A percentile compares a stretch with the other conserved stretches of the same genome.
phyloP scores from a whole-genome alignment of 2,113 vertebrate species.

The Acanthisitta chloris region DNA sequence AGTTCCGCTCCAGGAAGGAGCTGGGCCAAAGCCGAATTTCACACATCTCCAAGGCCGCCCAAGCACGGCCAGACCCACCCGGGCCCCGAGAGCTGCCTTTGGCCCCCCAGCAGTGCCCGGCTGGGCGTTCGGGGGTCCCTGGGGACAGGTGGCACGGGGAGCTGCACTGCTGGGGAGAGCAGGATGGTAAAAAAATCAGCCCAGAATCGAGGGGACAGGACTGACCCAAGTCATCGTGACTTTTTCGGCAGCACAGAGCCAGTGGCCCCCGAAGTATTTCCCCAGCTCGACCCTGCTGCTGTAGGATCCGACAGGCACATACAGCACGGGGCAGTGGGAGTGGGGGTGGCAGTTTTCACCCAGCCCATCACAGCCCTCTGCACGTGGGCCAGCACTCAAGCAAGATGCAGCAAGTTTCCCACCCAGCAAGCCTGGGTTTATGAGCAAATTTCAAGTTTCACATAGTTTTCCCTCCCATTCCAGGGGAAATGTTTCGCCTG shows the following conservation, averaged over 20 bases:
- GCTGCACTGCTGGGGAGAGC: background rate
- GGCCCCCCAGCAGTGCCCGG: background rate
- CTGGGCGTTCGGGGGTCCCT: background rate
- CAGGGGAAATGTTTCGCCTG: background rate
- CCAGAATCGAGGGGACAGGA: rapidly evolving
- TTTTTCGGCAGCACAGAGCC: rapidly evolving
- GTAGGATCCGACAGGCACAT: rapidly evolving
- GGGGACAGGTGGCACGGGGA: background rate
- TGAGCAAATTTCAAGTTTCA: background rate
- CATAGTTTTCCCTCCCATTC: background rate
- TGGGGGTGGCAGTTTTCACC: rapidly evolving
- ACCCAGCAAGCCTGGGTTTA: background rate
- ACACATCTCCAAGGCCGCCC: slow-evolving; percentile 71
- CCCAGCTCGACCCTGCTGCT: background rate
- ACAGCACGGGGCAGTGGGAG: rapidly evolving
- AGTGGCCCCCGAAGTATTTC: background rate
- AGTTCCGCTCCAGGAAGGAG: slow-evolving; percentile 82
- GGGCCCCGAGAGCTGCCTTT: slow-evolving; percentile 66
- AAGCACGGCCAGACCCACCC: slow-evolving; percentile 45
- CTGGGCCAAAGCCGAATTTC: slow-evolving; percentile 70
- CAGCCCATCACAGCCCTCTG: rapidly evolving
- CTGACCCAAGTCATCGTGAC: background rate
- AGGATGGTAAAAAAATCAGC: rapidly evolving
- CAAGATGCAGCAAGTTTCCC: slow-evolving; percentile 26
- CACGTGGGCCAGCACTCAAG: background rate